A percentile compares a stretch with the other conserved stretches of the same genome.
Conservation (phyloP, 2,113 vertebrate genomes). For the Gadus macrocephalus region DNA sequence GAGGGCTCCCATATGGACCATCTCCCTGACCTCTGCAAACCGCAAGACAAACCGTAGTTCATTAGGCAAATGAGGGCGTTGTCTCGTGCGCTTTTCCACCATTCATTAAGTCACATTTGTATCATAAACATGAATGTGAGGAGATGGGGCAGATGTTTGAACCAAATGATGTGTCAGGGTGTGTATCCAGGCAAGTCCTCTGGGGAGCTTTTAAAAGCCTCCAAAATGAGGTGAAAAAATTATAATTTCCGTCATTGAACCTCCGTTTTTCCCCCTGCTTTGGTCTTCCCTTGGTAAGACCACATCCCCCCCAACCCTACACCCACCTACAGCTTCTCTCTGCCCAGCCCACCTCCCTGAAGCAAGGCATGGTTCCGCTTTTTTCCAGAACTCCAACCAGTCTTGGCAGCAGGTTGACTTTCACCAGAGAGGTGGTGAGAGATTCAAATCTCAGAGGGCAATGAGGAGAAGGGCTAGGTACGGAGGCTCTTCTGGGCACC, state of each 20-base stretch:
- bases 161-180: slow-evolving; percentile 28
- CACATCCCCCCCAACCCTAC: slow-evolving; percentile 5
- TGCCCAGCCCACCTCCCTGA: slow-evolving; percentile 28
- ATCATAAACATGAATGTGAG: slow-evolving; percentile 22
- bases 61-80: slow-evolving; percentile 55
- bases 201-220: slow-evolving; percentile 36
- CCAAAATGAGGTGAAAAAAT: slow-evolving; percentile 42
- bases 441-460: slow-evolving; percentile 36
- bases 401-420: slow-evolving; percentile 39
- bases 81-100: slow-evolving; percentile 31
- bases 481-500: slow-evolving; percentile 10
- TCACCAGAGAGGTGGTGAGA: slow-evolving; percentile 23
- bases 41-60: slow-evolving; percentile 36
- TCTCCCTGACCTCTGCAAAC: slow-evolving; percentile 29
- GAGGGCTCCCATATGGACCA: slow-evolving; percentile 36
- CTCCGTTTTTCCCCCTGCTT: slow-evolving; percentile 34
- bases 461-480: slow-evolving; percentile 27
- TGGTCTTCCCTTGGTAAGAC: slow-evolving; percentile 23
- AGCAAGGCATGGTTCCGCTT: slow-evolving; percentile 35
- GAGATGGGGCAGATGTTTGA: slow-evolving; percentile 54
- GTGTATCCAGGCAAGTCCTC: slow-evolving; percentile 35
- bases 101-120: too few species aligned
- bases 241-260: slow-evolving; percentile 32
- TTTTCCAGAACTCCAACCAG: slow-evolving; percentile 32
- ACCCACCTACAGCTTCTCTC: slow-evolving; percentile 36